Evolutionary conservation across 2,797 vertebrate genomes (phyloP).

Genomic region (Bufotes viridis): DNA sequence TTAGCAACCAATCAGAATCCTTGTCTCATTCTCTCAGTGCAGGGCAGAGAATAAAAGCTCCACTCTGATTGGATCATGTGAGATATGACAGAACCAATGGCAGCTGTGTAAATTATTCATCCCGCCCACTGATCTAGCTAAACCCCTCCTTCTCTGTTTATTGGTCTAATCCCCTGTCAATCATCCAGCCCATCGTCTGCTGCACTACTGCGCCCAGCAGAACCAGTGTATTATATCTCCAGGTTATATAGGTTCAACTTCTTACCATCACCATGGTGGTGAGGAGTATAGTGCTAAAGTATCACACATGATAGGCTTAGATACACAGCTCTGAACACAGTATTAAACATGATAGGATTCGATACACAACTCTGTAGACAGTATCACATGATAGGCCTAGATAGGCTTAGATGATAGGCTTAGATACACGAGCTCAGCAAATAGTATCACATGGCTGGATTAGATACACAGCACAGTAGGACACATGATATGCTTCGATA

Average conservation of each 20-base stretch:
- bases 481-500: not conserved
- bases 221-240: too few species aligned
- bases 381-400: not conserved
- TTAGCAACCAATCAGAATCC: not conserved
- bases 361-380: not conserved
- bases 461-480: not conserved
- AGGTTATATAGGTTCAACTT: too few species aligned
- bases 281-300: too few species aligned
- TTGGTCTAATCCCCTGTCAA: not conserved
- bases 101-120: not conserved
- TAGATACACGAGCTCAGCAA: not conserved
- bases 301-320: not conserved
- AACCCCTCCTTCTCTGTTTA: too few species aligned
- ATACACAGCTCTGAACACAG: not conserved
- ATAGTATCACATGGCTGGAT: not conserved
- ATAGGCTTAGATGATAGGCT: too few species aligned
- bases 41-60: not conserved
- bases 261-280: too few species aligned
- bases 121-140: not conserved
- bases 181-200: not conserved
- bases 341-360: not conserved
- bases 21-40: not conserved
- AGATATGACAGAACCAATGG: not conserved
- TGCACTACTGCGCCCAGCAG: not conserved
- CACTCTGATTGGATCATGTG: not conserved